Evolutionary conservation across 92 coral and sea anemone genomes (phyloP).

Genomic region (Galaxea fascicularis): DNA sequence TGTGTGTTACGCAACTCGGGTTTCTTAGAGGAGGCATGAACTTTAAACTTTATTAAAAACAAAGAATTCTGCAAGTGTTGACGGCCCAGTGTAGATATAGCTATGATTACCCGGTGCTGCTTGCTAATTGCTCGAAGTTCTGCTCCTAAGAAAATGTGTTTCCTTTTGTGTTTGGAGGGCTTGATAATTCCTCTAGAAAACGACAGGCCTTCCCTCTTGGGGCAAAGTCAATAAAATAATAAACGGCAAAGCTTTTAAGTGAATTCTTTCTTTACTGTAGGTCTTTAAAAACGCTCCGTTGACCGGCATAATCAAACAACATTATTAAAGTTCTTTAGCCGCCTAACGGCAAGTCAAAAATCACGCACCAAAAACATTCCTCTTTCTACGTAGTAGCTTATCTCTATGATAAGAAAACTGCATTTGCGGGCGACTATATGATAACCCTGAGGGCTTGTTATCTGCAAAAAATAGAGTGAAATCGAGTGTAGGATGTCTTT

Average conservation of each 20-base stretch:
- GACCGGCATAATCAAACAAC: slow-evolving; percentile 1
- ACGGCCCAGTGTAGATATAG: slow-evolving; percentile 14
- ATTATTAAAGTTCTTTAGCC: neutral
- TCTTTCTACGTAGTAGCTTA: slow-evolving; percentile 15
- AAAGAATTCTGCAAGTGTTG: slow-evolving; percentile 24
- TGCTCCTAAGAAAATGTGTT: neutral
- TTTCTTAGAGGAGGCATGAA: neutral
- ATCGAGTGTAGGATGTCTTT: slow-evolving; percentile 34
- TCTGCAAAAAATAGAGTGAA: slow-evolving; percentile 25
- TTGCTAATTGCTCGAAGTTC: slow-evolving; percentile 6
- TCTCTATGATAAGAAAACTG: slow-evolving; percentile 28
- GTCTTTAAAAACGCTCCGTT: neutral
- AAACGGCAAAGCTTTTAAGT: slow-evolving; percentile 36
- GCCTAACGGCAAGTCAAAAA: neutral
- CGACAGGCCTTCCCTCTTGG: neutral
- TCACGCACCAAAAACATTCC: slow-evolving; percentile 11
- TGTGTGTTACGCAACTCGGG: slow-evolving; percentile 6
- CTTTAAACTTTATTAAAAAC: slow-evolving; percentile 12
- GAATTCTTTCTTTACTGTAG: slow-evolving; percentile 46
- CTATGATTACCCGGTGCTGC: neutral
- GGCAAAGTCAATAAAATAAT: slow-evolving; percentile 30
- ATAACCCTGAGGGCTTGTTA: slow-evolving; percentile 42
- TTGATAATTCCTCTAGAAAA: slow-evolving; percentile 6
- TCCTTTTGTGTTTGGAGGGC: slow-evolving; percentile 30
- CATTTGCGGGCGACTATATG: slow-evolving; percentile 27